Base-by-base conservation (phyloP, 2,113 vertebrate genomes). In the Halichoerus grypus region DNA sequence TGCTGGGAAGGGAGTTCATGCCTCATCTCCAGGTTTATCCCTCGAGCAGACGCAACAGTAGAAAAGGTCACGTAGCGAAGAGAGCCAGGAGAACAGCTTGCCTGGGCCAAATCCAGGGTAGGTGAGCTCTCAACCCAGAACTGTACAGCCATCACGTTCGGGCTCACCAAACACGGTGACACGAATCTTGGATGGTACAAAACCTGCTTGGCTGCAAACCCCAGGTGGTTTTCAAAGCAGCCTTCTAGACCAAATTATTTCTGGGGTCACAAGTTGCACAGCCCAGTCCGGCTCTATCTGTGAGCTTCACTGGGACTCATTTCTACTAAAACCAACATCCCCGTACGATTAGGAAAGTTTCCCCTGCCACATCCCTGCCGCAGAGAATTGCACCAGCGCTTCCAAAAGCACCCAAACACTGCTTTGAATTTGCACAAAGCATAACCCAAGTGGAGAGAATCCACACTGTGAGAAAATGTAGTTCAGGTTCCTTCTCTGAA, bases 1-100 rank as follows among this genome's bases (percentile, higher is more conserved):
- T 97, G 72, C 95, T 94, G 79, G 67, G 89, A 92, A 97, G 36
- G 39, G 91, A 95, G 67, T 97, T 97, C 57, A 72, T n/a, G 95
- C 55, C 31, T 88, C 55, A 53, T 91, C 82, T 86, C 90, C 91
- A 92, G 72, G 71, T 87, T 97, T 59, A 80, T 90, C 86, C 76
- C 53, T 80, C 0, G 1, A 88, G 67, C 42, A 84, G 85, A 31
- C 16, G 67, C 63, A 86, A 65, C 18, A 53, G 31, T 39, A 89
- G n/a, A 59, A 93, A 93, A 95, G 31, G 74, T 91, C 93, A 91
- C 33, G 21, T 46, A 57, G 61, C 53, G 33, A 94, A 76, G 91
- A 79, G 28, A 96, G 91, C 72, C 82, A 88, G 82, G 69, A 69
- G 86, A 93, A 96, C 74, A 96, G 89, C 95, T 91, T 88, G 76